These are phyloP conservation scores for Mandrillus leucophaeus DNA, from an alignment of 2,113 vertebrate species.

Conservation along the genomic window DNA sequence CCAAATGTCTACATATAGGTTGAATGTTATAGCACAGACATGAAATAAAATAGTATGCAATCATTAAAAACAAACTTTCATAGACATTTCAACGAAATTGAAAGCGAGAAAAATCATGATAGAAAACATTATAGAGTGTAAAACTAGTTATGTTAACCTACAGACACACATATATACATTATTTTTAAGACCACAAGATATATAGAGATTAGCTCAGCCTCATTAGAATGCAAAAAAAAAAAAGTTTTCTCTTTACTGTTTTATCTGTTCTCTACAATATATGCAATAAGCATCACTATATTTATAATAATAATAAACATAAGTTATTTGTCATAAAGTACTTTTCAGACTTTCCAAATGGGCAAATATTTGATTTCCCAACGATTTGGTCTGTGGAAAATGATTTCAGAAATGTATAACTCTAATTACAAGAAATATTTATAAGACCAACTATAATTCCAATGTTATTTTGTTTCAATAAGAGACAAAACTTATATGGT, in stretches of 20 bases:
- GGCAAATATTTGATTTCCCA: neutral
- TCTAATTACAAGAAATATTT: neutral
- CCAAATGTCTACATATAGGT: neutral
- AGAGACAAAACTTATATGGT: neutral
- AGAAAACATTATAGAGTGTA: conserved; percentile 4
- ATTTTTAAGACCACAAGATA: neutral
- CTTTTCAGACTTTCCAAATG: neutral
- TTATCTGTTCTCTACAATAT: conserved; percentile 21
- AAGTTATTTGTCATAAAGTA: conserved; percentile 9
- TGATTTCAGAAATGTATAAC: neutral
- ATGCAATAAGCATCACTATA: neutral
- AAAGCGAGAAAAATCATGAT: conserved; percentile 6
- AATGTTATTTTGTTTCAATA: conserved; percentile 13
- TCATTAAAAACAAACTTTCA: conserved; percentile 7
- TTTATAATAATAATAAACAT: neutral
- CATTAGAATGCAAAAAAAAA: neutral
- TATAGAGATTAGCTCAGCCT: neutral
- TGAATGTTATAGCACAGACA: neutral
- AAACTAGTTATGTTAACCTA: neutral
- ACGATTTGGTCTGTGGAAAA: neutral
- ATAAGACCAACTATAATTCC: neutral
- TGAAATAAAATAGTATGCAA: neutral
- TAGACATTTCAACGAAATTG: neutral
- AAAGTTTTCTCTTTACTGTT: neutral
- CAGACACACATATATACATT: neutral